phyloP scores from a whole-genome alignment of 2,888 invertebrate species.

The Julus scandinavius region DNA sequence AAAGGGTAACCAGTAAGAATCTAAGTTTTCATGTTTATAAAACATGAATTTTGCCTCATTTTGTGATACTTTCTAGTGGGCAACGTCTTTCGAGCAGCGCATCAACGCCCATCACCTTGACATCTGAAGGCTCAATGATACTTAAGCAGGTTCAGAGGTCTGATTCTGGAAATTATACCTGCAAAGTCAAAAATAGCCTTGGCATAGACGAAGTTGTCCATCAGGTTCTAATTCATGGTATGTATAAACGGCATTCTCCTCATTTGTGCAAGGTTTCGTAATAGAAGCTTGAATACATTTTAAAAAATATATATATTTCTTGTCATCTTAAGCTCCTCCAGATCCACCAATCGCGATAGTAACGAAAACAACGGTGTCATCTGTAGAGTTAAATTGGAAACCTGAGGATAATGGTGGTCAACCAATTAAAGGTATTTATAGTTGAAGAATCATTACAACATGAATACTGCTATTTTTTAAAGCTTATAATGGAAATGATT shows the following conservation, averaged over 20 bases:
- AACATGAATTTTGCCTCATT: neutral
- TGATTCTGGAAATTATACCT: constrained; percentile 58
- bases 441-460: no score
- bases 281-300: neutral
- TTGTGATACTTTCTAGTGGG: neutral
- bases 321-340: constrained; percentile 48
- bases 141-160: constrained; percentile 53
- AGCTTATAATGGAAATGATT: neutral
- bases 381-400: constrained; percentile 53
- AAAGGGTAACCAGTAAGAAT: constrained; percentile 49
- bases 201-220: constrained; percentile 57
- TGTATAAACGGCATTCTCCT: neutral
- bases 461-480: neutral
- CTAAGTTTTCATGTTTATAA: neutral
- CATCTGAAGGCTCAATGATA: constrained; percentile 54
- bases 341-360: constrained; percentile 51
- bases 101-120: constrained; percentile 6
- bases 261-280: no score
- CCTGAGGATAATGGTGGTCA: constrained; percentile 54
- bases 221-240: constrained; percentile 56
- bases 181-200: constrained; percentile 56
- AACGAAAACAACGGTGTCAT: constrained; percentile 44
- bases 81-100: constrained; percentile 43
- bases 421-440: constrained; percentile 51
- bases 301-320: neutral